Conservation (phyloP, 2,113 vertebrate genomes). For the Channa argus region DNA sequence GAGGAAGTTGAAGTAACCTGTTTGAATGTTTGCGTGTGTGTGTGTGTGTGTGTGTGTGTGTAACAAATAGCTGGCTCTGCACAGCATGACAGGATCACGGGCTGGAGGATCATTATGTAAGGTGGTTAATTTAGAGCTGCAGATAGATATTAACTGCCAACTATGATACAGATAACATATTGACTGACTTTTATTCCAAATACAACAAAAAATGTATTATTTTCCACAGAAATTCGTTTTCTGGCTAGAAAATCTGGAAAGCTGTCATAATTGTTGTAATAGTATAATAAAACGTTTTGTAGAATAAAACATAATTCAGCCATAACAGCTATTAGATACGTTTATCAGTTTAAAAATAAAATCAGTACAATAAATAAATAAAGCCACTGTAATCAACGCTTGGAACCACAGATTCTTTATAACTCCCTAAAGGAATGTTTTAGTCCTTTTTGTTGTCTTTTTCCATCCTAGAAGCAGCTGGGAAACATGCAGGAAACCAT, state of each 20-base stretch:
- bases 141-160: slow-evolving; percentile 13
- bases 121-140: slow-evolving; percentile 14
- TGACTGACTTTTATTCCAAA: slow-evolving; percentile 15
- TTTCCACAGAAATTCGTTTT: neutral
- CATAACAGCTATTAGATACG: neutral
- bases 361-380: neutral
- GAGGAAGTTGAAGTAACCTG: neutral
- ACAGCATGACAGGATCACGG: slow-evolving; percentile 21
- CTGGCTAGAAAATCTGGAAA: neutral
- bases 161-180: slow-evolving; percentile 16
- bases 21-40: slow-evolving; percentile 20
- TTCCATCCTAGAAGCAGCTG: slow-evolving; percentile 2
- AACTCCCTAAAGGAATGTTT: slow-evolving; percentile 2
- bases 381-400: neutral
- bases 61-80: slow-evolving; percentile 41
- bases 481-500: slow-evolving; percentile 17
- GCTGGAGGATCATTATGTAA: slow-evolving; percentile 57
- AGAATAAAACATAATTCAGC: neutral
- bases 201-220: neutral
- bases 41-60: slow-evolving; percentile 8
- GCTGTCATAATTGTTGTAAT: neutral
- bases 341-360: neutral
- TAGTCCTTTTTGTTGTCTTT: slow-evolving; percentile 2
- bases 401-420: neutral
- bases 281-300: neutral